Evolutionary conservation across 1,140 invertebrate genomes (phyloP), one percentile per base, ranked within the genome.

Genomic region (Conus ventricosus): DNA sequence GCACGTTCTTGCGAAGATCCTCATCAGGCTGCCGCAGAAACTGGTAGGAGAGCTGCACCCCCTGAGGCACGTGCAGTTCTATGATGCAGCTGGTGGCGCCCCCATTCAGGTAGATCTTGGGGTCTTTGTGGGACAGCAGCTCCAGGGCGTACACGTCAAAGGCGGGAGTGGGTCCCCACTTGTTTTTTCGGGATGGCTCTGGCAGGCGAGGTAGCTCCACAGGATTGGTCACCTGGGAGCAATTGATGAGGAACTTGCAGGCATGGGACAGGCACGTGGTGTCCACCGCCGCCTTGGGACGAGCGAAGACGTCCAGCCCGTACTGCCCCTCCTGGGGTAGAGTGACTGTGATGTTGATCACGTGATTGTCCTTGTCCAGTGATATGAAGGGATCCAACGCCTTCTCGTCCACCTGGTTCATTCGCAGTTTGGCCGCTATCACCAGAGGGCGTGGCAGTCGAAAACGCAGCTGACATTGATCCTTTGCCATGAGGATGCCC

Each of bases 371-470:
- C 1, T 98, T 97, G 84, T 96, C 76, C 39, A 93, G 85, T 67
- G 91, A 89, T 8, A 95, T 92, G 90, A 94, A 94, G 7, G 93
- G 92, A 87, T 95, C 95, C 54, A 95, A 88, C 4, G 92, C 53
- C 80, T 93, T 92, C 95, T 99, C 98, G 93, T 99, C 99, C 15
- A 98, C 97, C 27, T 98, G 97, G 94, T 99, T 99, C 95, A 98
- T 99, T 95, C 99, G 98, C 17, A 99, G 95, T 10, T 98, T 99
- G n/a, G 98, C 98, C 97, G 99, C 99, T 95, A 99, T 99, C 95
- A 99, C 98, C 17, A 98, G 98, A 53, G 99, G 95, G 20, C 98
- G 96, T 15, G 98, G 98, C 98, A 99, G 99, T 87, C 97, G 96
- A 95, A 99, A 99, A 94, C 98, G 97, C 57, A 99, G 96, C 93